Percentiles rank a stretch among this genome's conserved stretches.
Evolutionary conservation across 2,888 invertebrate species (phyloP).

Genomic region (Cataglyphis altisquamis): DNA sequence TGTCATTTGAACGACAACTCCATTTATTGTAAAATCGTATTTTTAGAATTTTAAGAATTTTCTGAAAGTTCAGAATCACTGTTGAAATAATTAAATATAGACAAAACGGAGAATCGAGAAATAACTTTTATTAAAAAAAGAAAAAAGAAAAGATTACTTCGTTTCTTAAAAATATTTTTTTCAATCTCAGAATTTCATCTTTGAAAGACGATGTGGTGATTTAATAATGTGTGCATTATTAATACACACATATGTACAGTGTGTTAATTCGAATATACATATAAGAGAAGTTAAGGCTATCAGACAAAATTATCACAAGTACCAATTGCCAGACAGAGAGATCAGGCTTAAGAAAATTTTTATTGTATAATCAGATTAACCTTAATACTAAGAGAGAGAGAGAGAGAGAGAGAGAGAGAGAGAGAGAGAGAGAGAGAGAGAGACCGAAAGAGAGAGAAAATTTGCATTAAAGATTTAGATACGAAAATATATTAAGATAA

Average conservation of each 20-base stretch:
- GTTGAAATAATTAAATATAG: neutral
- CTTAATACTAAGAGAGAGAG: neutral
- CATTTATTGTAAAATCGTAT: neutral
- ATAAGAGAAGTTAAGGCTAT: neutral
- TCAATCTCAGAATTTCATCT: neutral
- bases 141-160: neutral
- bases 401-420: neutral
- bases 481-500: conserved; percentile 13
- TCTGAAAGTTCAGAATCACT: neutral
- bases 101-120: neutral
- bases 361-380: conserved; percentile 5
- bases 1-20: neutral
- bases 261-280: neutral
- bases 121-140: neutral
- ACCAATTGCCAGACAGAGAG: conserved; percentile 26
- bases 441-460: too few relatives aligned
- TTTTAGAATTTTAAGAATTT: neutral
- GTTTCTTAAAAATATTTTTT: neutral
- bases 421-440: neutral
- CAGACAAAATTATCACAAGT: conserved; percentile 16
- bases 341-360: conserved; percentile 16
- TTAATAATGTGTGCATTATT: neutral
- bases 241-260: neutral
- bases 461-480: conserved; percentile 23
- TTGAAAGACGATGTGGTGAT: neutral